Base-by-base conservation (phyloP, 2,888 invertebrate species). In the Macrosiphum euphorbiae region DNA sequence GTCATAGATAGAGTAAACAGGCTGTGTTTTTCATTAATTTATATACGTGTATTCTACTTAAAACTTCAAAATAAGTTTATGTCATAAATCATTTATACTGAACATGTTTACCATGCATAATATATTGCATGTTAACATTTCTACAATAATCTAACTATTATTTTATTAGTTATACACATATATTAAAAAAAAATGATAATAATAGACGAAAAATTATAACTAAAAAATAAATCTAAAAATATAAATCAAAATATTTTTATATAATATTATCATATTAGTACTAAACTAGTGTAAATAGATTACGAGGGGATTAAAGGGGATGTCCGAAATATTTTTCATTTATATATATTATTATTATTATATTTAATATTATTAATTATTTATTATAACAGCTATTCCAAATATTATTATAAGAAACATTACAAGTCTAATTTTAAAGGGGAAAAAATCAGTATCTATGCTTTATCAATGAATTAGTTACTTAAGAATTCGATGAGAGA, bases 181-280 rank as follows among this genome's bases (percentile, higher is more conserved):
- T 24, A 50, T 87, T 61, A 44, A 91, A 47, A 91, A n/a, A 61
- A 92, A 87, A 58, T 87, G 35, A 78, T 85, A n/a, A 91, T 85
- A 41, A 92, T 86, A 78, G 78, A 91, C 52, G 1, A 67, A 88
- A 88, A 90, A 67, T 67, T 90, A 93, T 89, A 88, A 92, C 44
- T 92, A 92, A 88, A 88, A 91, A 92, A 92, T 93, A 93, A 89
- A 93, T 84, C 92, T 93, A 93, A 93, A 93, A 92, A 92, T 67
- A 92, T 78, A 92, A 92, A 92, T 88, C 78, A 92, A 92, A 92
- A 67, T 87, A 86, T 85, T n/a, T 88, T 50, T 88, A 35, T 92
- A 88, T 84, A 92, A 87, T 92, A 87, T 87, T 88, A 86, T 67
- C 78, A 88, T 88, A 92, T 88, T 92, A 92, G 88, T 92, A 67